Base-by-base conservation (phyloP, 1,140 invertebrate species). In the Sesamia nonagrioides region DNA sequence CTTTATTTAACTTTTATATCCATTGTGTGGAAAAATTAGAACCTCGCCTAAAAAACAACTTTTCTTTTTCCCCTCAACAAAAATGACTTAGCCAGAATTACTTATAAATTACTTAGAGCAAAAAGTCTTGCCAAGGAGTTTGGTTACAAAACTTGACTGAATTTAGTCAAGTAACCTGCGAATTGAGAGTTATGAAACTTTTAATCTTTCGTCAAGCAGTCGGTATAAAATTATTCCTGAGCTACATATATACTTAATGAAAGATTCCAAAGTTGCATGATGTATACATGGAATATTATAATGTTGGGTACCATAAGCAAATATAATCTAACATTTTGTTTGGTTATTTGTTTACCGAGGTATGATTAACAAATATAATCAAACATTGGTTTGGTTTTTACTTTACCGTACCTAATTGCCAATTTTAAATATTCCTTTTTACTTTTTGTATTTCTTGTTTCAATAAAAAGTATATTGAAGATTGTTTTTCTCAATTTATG, bases 121-220 rank as follows among this genome's bases (percentile, higher is more conserved):
- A 61, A 50, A 69, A 48, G 8, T 48, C 40, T 35, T 17, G 37
- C 6, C 13, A 74, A 56, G 11, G 45, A 21, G 2, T 76, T 76
- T 37, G 13, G 33, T 76, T 35, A 63, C n/a, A 13, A 52, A 63
- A 63, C 15, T 50, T 63, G 17, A 1, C 56, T 6, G 17, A 76
- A 61, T 7, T 76, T 63, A 33, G 42, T 5, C 48, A 33, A 35
- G 60, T 35, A 63, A 76, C 58, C 73, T 63, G 58, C 42, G 13
- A 76, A 76, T 50, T 76, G 58, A 33, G 58, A 63, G 73, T 76
- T 63, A 17, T 35, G 21, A 7, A 76, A 76, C 42, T 63, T 42
- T 37, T 76, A 63, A 63, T 76, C 58, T 76, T 63, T 4, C 15
- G 50, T n/a, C 56, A 60, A 76, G 58, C 21, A 63, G 27, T 63